A percentile compares a stretch with the other conserved stretches of the same genome.
phyloP scores from a whole-genome alignment of 2,113 vertebrate species.

The Pelusios castaneus region DNA sequence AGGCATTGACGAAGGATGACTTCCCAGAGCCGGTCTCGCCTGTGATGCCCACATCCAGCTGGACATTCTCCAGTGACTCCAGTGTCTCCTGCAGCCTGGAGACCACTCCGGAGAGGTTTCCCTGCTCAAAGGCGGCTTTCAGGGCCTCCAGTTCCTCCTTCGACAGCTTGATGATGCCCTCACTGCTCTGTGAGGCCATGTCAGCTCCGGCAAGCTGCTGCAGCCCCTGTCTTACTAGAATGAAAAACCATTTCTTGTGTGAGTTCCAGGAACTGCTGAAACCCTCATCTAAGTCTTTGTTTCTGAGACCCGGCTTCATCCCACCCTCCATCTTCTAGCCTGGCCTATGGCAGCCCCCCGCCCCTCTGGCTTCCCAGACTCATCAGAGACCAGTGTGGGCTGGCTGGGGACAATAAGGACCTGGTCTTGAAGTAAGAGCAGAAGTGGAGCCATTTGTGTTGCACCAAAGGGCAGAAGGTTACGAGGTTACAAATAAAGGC shows the following conservation, averaged over 20 bases:
- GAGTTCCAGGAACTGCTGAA: not conserved
- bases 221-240: not conserved
- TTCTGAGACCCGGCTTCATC: not conserved
- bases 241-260: not conserved
- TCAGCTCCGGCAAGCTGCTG: not conserved
- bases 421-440: not conserved
- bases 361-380: not conserved
- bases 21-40: constrained; percentile 78
- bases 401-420: not conserved
- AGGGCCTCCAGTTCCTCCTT: constrained; percentile 62
- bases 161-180: constrained; percentile 51
- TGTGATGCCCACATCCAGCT: constrained; percentile 73
- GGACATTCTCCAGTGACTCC: not conserved
- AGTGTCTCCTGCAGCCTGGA: constrained; percentile 50
- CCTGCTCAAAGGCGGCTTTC: constrained; percentile 43
- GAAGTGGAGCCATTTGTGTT: not conserved
- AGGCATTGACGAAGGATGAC: constrained; percentile 77
- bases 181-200: constrained; percentile 30
- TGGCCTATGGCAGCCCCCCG: not conserved
- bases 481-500: not conserved
- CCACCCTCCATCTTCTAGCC: not conserved
- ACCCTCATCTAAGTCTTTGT: not conserved
- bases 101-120: constrained; percentile 43
- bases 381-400: not conserved
- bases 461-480: not conserved